A percentile compares a stretch with the other conserved stretches of the same genome.
Evolutionary conservation across 2,797 vertebrate species (phyloP).

Genomic region (Emys orbicularis): DNA sequence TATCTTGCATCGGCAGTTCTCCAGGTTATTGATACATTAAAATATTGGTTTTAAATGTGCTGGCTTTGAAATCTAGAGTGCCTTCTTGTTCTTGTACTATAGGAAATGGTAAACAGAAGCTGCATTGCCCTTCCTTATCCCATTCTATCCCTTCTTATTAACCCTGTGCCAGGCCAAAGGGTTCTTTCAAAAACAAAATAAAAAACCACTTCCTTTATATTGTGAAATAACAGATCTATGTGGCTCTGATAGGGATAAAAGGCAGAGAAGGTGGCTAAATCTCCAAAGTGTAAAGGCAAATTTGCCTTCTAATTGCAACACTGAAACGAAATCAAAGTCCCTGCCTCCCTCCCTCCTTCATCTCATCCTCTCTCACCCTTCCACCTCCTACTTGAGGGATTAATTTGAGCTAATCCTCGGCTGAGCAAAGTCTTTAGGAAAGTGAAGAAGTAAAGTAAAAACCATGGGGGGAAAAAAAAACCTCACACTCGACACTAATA

Average conservation of each 20-base stretch:
- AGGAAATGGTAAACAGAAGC: neutral
- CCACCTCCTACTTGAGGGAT: slow-evolving; percentile 28
- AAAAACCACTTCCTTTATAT: neutral
- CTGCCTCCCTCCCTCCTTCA: neutral
- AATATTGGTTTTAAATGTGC: neutral
- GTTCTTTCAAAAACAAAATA: neutral
- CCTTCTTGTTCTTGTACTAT: neutral
- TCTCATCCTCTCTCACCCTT: neutral
- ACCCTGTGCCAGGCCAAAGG: neutral
- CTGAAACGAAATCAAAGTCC: slow-evolving; percentile 26
- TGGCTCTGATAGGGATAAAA: neutral
- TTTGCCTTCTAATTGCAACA: slow-evolving; percentile 25
- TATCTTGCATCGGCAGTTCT: slow-evolving; percentile 6
- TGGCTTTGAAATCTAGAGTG: neutral
- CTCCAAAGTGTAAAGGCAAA: slow-evolving; percentile 24
- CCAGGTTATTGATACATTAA: neutral
- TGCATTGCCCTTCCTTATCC: neutral
- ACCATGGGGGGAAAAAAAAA: slow-evolving; percentile 73
- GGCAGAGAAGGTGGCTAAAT: neutral
- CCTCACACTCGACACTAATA: slow-evolving; percentile 89
- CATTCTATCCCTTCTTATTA: neutral
- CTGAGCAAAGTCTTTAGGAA: slow-evolving; percentile 64
- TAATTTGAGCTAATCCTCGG: slow-evolving; percentile 57
- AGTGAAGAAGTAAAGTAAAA: slow-evolving; percentile 76
- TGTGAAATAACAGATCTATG: neutral